Percentiles rank a stretch among this genome's conserved stretches.
Conservation (phyloP, 2,797 vertebrate species). For the Adrianichthys oophorus region DNA sequence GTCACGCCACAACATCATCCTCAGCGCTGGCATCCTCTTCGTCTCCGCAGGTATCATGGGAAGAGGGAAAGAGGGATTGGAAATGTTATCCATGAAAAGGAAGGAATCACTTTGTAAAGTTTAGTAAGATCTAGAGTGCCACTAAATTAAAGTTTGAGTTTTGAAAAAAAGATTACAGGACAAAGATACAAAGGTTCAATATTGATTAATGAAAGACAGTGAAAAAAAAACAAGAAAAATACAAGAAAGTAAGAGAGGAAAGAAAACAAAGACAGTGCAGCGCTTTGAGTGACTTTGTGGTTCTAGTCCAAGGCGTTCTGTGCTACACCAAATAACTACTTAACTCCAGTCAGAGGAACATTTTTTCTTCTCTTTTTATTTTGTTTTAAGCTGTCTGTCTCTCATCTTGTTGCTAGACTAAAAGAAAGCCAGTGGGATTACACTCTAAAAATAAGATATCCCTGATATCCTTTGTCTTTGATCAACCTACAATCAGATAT, state of each 20-base stretch:
- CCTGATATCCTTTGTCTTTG: conserved; percentile 67
- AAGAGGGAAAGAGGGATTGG: too few species aligned
- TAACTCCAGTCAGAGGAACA: conserved; percentile 59
- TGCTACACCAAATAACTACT: conserved; percentile 58
- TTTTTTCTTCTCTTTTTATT: conserved; percentile 45
- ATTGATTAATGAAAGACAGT: too few species aligned
- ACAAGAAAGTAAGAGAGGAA: too few species aligned
- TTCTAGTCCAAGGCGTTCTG: conserved; percentile 64
- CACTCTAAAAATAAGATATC: conserved; percentile 76
- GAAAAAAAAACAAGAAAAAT: too few species aligned
- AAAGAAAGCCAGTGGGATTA: conserved; percentile 70
- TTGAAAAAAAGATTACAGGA: too few species aligned
- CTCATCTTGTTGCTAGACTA: conserved; percentile 71
- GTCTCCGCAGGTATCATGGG: conserved; percentile 89
- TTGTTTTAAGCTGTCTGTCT: conserved; percentile 36
- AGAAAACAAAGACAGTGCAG: too few species aligned
- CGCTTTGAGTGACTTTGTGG: conserved; percentile 11
- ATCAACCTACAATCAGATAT: conserved; percentile 54
- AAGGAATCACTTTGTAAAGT: conserved; percentile 4
- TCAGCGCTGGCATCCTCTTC: conserved; percentile 96
- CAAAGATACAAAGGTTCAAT: too few species aligned
- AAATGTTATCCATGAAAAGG: neutral
- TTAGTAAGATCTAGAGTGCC: neutral
- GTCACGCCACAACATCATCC: conserved; percentile 98
- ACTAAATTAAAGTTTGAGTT: too few species aligned